These are phyloP conservation scores for Fistularia commersonii DNA, from an alignment of 2,797 vertebrate species.

Conservation along the genomic window DNA sequence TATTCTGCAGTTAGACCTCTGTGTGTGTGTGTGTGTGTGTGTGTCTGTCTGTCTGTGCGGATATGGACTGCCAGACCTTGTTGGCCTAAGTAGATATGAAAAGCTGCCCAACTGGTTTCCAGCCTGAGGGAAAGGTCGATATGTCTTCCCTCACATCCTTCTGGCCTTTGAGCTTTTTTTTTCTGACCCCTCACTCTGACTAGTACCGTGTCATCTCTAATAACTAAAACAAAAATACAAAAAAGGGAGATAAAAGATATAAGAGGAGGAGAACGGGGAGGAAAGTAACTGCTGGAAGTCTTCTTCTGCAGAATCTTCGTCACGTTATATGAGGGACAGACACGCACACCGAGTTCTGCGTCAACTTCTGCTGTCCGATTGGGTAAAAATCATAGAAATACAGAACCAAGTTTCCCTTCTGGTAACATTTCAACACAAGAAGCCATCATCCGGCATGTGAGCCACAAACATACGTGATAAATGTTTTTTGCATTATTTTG, in stretches of 20 bases:
- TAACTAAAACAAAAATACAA: constrained; percentile 46
- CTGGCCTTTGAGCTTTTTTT: constrained; percentile 7
- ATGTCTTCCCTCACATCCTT: constrained; percentile 24
- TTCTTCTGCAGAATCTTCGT: too few relatives aligned
- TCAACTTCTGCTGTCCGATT: too few relatives aligned
- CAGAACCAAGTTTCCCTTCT: too few relatives aligned
- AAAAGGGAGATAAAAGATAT: constrained; percentile 43
- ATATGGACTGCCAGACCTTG: constrained; percentile 39
- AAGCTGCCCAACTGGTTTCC: constrained; percentile 53
- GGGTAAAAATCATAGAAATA: too few relatives aligned
- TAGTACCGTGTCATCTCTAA: constrained; percentile 65
- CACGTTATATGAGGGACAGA: not conserved
- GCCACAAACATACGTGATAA: too few relatives aligned
- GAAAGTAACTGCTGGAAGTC: too few relatives aligned
- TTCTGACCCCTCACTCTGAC: too few relatives aligned
- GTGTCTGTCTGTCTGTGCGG: constrained; percentile 2
- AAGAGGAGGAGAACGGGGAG: constrained; percentile 8
- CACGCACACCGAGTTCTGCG: too few relatives aligned
- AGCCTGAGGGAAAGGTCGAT: constrained; percentile 64
- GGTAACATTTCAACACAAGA: too few relatives aligned
- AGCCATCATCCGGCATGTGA: too few relatives aligned
- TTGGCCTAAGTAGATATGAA: constrained; percentile 45
- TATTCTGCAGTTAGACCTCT: too few relatives aligned
- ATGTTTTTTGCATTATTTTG: too few relatives aligned
- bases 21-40: not conserved